Conservation (phyloP, 2,113 vertebrate species). For the Pagrus major region DNA sequence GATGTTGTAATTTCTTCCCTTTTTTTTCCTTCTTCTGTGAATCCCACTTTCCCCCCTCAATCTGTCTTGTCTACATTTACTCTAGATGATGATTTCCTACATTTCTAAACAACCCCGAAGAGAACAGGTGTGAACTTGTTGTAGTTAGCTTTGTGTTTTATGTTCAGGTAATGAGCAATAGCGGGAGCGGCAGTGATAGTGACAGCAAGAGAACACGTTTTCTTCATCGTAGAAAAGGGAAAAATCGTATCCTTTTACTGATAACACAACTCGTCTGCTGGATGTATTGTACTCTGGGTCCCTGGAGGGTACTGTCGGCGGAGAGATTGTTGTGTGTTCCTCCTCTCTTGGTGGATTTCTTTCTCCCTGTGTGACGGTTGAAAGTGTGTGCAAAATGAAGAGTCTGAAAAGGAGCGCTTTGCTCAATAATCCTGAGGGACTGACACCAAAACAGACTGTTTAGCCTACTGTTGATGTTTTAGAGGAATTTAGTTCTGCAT, state of each 20-base stretch:
- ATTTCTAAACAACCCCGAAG: conserved; percentile 15
- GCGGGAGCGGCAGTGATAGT: conserved; percentile 17
- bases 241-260: conserved; percentile 59
- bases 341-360: conserved; percentile 52
- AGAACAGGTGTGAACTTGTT: conserved; percentile 42
- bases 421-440: conserved; percentile 61
- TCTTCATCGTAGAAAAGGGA: conserved; percentile 31
- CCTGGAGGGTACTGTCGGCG: conserved; percentile 55
- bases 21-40: neutral
- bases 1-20: neutral
- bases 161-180: conserved; percentile 60
- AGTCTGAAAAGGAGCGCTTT: conserved; percentile 53
- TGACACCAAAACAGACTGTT: conserved; percentile 61
- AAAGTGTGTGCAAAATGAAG: conserved; percentile 57
- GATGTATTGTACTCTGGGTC: conserved; percentile 65
- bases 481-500: conserved; percentile 26
- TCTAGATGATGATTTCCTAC: conserved; percentile 19
- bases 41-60: neutral
- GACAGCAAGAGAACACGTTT: conserved; percentile 37
- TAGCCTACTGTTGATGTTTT: conserved; percentile 52
- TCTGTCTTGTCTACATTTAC: conserved; percentile 21
- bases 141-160: conserved; percentile 45
- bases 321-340: conserved; percentile 54
- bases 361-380: conserved; percentile 48
- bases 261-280: conserved; percentile 56